Base-by-base conservation (phyloP, 1,140 invertebrate species). In the Cyclina sinensis region DNA sequence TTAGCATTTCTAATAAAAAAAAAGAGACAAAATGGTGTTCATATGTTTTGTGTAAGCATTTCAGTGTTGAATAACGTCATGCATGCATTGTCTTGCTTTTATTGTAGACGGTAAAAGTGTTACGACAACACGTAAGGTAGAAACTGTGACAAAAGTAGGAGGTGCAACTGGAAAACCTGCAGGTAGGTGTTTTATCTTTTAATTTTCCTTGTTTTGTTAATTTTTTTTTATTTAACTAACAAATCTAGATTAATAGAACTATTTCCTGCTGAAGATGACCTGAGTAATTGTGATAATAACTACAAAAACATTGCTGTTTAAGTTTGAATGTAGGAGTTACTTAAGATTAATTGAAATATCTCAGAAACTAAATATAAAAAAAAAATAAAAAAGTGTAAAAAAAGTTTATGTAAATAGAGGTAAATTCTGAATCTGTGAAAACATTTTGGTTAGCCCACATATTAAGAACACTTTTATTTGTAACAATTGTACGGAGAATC, bases 401-500 rank as follows among this genome's bases (percentile, higher is more conserved):
- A 43, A 43, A 43, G 14, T 43, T 43, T 43, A 43, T 43, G 14
- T 4, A 43, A 14, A 43, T 43, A 43, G 43, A 43, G 43, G 4
- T 43, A 43, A 43, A n/a, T 54, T 4, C 4, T 68, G 65, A 30
- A 68, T 68, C 18, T 68, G 65, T n/a, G 4, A 30, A 30, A 3
- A 4, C 3, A 12, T 14, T 73, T 37, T 73, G 35, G 11, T 12
- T 37, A 24, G 65, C 32, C 54, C 24, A 74, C 16, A 74, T 48
- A 51, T 57, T 78, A 43, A 37, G 48, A 51, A 39, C 51, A 32
- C 43, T 74, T 76, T 86, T 46, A 48, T 43, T 89, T 81, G 65
- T 78, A 73, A 84, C 62, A 48, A 78, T 30, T 84, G 82, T 84
- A 30, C 82, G 82, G 85, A 87, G 85, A 87, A 43, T 11, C 37